Conservation (phyloP, 1,140 invertebrate species). For the Palaemon carinicauda region DNA sequence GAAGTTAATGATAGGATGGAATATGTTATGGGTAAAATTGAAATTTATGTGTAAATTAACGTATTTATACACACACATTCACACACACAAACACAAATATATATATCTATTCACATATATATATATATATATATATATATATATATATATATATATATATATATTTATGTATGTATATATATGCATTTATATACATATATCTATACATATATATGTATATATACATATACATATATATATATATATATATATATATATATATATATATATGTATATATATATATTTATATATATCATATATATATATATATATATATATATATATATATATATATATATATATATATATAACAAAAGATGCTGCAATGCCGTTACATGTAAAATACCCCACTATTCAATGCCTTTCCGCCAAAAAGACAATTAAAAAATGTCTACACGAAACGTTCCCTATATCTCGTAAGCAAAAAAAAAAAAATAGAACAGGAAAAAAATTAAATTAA, state of each 20-base stretch:
- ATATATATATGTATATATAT: neutral
- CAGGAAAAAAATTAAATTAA: no score
- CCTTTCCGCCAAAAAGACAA: no score
- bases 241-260: neutral
- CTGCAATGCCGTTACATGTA: neutral
- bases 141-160: slow-evolving; percentile 3
- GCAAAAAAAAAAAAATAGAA: no score
- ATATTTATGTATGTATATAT: neutral
- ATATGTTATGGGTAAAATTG: no score
- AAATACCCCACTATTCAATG: neutral
- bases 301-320: neutral
- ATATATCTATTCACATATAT: neutral
- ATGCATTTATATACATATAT: neutral
- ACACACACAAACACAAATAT: neutral
- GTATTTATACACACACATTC: neutral
- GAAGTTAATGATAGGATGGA: no score
- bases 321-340: neutral
- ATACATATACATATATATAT: neutral
- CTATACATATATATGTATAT: neutral
- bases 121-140: slow-evolving; percentile 9
- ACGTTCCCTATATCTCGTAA: no score
- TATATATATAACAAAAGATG: neutral
- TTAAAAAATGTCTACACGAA: neutral
- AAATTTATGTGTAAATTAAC: no score
- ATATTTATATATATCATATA: neutral